phyloP scores from a whole-genome alignment of 2,888 invertebrate species.

The Drosophila pseudotakahashii region DNA sequence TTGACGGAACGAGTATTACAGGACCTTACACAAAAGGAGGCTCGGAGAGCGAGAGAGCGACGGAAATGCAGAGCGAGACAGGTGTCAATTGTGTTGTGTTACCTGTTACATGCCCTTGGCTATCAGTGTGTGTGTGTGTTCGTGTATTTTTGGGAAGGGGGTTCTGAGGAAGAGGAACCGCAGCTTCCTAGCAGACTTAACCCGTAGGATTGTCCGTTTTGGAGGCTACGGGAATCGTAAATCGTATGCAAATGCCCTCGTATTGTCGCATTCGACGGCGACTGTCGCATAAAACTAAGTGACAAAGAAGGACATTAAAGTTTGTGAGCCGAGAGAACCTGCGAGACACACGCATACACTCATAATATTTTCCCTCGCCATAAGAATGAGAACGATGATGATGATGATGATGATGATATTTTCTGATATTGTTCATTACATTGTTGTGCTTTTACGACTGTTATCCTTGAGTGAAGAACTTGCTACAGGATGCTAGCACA shows the following conservation, averaged over 20 bases:
- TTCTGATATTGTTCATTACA: slow-evolving; percentile 77
- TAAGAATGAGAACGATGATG: slow-evolving; percentile 24
- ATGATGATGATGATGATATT: slow-evolving; percentile 74
- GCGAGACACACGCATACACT: slow-evolving; percentile 29
- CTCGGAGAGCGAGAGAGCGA: slow-evolving; percentile 10
- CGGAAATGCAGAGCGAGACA: slow-evolving; percentile 35
- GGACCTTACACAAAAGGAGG: slow-evolving; percentile 21
- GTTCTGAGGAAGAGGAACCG: not conserved
- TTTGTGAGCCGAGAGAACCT: slow-evolving; percentile 52
- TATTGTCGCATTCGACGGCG: slow-evolving; percentile 48
- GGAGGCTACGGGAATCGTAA: slow-evolving; percentile 47
- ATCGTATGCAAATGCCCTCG: slow-evolving; percentile 54
- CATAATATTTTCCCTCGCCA: slow-evolving; percentile 64
- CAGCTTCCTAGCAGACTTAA: slow-evolving; percentile 25
- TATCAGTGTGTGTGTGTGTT: not conserved
- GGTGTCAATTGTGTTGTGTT: slow-evolving; percentile 43
- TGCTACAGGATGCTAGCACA: slow-evolving; percentile 73
- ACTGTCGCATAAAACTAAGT: slow-evolving; percentile 44
- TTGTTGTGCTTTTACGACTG: slow-evolving; percentile 78
- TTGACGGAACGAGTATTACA: slow-evolving; percentile 42
- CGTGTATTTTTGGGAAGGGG: not conserved
- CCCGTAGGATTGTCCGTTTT: slow-evolving; percentile 7
- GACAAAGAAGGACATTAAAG: slow-evolving; percentile 54
- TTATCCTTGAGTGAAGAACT: slow-evolving; percentile 81
- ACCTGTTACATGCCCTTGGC: slow-evolving; percentile 52